Evolutionary conservation across 2,113 vertebrate genomes (phyloP).

Genomic region (Pachycephala philippinensis): DNA sequence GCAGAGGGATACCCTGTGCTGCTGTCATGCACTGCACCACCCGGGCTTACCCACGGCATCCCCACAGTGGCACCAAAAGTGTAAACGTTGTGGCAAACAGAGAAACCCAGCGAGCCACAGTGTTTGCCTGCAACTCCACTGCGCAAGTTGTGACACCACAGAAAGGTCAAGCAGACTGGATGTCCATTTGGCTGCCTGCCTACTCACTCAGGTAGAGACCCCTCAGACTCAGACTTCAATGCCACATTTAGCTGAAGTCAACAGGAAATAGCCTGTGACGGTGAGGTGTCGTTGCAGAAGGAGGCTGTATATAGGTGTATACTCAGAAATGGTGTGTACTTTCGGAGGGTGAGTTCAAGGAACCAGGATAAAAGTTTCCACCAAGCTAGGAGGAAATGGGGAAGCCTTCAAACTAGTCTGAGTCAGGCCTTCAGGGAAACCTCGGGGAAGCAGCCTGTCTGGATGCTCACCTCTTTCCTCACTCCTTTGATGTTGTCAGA

Average conservation of each 20-base stretch:
- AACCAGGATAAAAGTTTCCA: conserved; percentile 43
- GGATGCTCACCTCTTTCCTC: background rate
- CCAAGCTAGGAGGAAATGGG: conserved; percentile 20
- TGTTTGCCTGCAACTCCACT: background rate
- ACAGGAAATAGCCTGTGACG: conserved; percentile 28
- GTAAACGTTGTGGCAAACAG: background rate
- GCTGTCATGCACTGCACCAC: fast-evolving
- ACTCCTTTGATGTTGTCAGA: background rate
- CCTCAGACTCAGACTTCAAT: background rate
- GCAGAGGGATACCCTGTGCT: background rate
- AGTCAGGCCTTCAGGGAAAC: conserved; percentile 53
- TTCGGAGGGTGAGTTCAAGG: conserved; percentile 6
- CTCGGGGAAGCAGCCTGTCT: background rate
- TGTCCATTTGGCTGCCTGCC: background rate
- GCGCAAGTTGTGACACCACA: background rate
- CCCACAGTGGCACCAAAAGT: background rate
- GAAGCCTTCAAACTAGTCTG: conserved; percentile 25
- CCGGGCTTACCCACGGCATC: background rate
- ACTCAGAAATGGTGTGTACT: conserved; percentile 45
- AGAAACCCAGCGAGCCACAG: conserved; percentile 28
- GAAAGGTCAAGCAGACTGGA: background rate
- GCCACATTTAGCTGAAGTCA: conserved; percentile 24
- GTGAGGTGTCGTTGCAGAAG: background rate
- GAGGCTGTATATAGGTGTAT: conserved; percentile 41
- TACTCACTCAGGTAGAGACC: background rate